A percentile compares a stretch with the other conserved stretches of the same genome.
Evolutionary conservation across 2,797 vertebrate genomes (phyloP).

Genomic region (Squalus acanthias): DNA sequence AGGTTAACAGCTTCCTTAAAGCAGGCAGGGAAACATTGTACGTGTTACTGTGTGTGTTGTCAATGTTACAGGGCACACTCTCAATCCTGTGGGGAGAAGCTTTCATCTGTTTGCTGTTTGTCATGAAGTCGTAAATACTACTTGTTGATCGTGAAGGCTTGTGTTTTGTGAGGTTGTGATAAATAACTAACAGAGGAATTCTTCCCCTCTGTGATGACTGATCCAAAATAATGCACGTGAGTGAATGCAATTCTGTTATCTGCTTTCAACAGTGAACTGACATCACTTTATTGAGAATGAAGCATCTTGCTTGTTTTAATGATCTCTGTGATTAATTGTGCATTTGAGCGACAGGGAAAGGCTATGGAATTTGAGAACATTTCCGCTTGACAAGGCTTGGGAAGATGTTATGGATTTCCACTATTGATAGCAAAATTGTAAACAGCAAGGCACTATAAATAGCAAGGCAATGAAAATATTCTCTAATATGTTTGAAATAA

Average conservation of each 20-base stretch:
- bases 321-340: background rate
- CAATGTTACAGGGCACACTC: background rate
- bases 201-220: background rate
- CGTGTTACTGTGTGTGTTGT: background rate
- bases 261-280: background rate
- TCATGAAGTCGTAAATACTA: background rate
- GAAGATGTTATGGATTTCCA: background rate
- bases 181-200: background rate
- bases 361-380: background rate
- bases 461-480: background rate
- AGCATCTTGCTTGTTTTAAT: background rate
- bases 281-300: background rate
- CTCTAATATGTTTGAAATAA: background rate
- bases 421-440: background rate
- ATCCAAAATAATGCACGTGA: background rate
- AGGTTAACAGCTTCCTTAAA: background rate
- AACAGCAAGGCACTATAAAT: background rate
- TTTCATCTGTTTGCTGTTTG: background rate
- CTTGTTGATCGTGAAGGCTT: background rate
- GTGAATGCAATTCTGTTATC: background rate
- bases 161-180: background rate
- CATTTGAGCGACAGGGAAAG: background rate
- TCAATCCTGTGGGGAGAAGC: background rate
- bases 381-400: background rate
- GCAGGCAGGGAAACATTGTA: background rate